Conservation (phyloP, 2,113 vertebrate species). For the Petrocephalus zakoni region DNA sequence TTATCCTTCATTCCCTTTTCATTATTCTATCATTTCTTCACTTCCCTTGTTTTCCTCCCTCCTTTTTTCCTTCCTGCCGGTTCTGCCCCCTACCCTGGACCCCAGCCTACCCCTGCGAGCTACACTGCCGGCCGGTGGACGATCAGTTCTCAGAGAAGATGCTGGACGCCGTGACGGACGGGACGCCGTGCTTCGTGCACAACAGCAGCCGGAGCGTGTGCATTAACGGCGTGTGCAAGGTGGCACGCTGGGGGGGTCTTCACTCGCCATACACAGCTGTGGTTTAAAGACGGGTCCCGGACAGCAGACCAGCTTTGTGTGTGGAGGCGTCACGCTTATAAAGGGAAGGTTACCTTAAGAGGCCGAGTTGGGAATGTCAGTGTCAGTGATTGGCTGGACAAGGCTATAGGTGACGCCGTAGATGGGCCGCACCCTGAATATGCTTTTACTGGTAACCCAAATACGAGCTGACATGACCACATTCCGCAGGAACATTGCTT, state of each 20-base stretch:
- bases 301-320: neutral
- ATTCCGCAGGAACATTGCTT: neutral
- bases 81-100: neutral
- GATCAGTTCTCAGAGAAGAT: conserved; percentile 89
- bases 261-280: neutral
- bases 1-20: neutral
- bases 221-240: conserved; percentile 99
- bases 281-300: neutral
- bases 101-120: conserved; percentile 85
- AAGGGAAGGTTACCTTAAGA: neutral
- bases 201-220: conserved; percentile 82
- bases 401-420: neutral
- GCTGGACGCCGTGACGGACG: conserved; percentile 87
- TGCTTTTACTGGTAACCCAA: neutral
- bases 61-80: neutral
- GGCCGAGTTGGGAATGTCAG: neutral
- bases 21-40: neutral
- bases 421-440: neutral
- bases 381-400: neutral
- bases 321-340: neutral
- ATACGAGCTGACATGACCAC: neutral
- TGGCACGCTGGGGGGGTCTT: conserved; percentile 66
- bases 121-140: conserved; percentile 77
- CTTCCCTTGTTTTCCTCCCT: no score
- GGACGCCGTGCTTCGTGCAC: conserved; percentile 87